Evolutionary conservation across 2,888 invertebrate genomes (phyloP).

Genomic region (Ectemnius continuus): DNA sequence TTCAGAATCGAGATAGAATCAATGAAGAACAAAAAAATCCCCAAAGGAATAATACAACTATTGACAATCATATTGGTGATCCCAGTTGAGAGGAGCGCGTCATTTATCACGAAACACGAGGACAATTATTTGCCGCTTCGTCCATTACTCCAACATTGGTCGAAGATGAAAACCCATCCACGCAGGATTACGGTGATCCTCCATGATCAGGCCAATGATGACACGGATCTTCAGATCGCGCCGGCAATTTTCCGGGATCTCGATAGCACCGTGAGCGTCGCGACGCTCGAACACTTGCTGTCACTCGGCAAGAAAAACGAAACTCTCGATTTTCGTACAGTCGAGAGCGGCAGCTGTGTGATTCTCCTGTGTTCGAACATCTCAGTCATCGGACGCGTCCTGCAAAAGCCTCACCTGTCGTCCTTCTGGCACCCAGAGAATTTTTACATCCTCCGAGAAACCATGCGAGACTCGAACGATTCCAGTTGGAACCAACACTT

Average conservation of each 20-base stretch:
- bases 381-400: constrained; percentile 4
- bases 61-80: no score
- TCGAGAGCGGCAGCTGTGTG: constrained; percentile 30
- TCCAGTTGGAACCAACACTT: constrained; percentile 12
- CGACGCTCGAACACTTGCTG: constrained; percentile 23
- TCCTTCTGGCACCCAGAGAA: constrained; percentile 46
- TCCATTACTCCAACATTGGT: constrained; percentile 30
- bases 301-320: not conserved
- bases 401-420: constrained; percentile 24
- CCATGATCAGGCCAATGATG: constrained; percentile 16
- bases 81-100: not conserved
- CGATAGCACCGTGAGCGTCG: constrained; percentile 8
- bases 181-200: constrained; percentile 30
- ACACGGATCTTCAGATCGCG: not conserved
- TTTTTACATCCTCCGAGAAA: constrained; percentile 31
- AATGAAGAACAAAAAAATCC: no score
- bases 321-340: not conserved
- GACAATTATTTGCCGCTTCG: constrained; percentile 12
- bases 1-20: no score
- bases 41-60: no score
- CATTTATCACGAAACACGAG: not conserved
- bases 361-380: constrained; percentile 18
- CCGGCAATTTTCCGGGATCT: not conserved
- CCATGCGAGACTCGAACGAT: not conserved
- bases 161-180: not conserved